These are phyloP conservation scores for Pomacea canaliculata DNA, from an alignment of 2,888 invertebrate genomes.

Conservation along the genomic window DNA sequence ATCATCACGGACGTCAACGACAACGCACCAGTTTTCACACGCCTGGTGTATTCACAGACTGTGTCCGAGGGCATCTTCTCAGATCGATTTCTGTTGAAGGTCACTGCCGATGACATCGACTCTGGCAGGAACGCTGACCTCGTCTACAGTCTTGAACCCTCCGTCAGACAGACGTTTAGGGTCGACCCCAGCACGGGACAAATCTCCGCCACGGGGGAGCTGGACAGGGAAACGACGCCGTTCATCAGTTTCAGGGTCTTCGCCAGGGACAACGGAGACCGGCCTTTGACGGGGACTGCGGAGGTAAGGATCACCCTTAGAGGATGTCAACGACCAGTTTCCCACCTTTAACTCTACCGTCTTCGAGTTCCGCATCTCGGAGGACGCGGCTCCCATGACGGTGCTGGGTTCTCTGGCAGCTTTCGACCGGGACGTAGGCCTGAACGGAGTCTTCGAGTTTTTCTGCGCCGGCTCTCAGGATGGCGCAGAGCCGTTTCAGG, in stretches of 20 bases:
- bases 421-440: conserved; percentile 15
- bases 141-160: conserved; percentile 29
- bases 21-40: conserved; percentile 47
- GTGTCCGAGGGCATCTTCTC: conserved; percentile 30
- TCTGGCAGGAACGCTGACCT: conserved; percentile 49
- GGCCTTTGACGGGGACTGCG: conserved; percentile 9
- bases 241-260: conserved; percentile 11
- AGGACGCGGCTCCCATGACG: conserved; percentile 5
- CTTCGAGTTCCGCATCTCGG: conserved; percentile 21
- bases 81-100: conserved; percentile 25
- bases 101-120: conserved; percentile 48
- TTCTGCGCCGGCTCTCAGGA: conserved; percentile 22
- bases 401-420: conserved; percentile 11
- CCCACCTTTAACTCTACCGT: conserved; percentile 22
- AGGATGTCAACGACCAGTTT: conserved; percentile 26
- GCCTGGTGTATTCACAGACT: conserved; percentile 21
- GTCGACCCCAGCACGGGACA: conserved; percentile 22
- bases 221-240: conserved; percentile 35
- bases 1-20: conserved; percentile 55
- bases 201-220: conserved; percentile 24
- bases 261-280: conserved; percentile 1
- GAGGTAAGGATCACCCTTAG: conserved; percentile 9
- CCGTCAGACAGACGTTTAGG: conserved; percentile 19
- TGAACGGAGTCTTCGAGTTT: conserved; percentile 18
- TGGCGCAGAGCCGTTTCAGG: conserved; percentile 44